Base-by-base conservation (phyloP, 2,113 vertebrate genomes). In the Percina caprodes region DNA sequence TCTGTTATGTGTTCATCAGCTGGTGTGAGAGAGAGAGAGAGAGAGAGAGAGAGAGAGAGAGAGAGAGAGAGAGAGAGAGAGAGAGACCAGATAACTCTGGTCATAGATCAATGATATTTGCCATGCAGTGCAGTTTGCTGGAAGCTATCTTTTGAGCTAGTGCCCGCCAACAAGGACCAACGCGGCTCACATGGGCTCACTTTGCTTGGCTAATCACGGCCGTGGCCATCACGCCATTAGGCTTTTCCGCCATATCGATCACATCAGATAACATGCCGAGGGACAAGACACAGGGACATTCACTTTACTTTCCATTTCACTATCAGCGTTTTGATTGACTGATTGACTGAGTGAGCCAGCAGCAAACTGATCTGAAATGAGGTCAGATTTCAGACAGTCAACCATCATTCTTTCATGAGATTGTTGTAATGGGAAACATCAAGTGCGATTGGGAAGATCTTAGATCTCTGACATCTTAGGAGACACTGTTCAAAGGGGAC, bases 151-250 rank as follows among this genome's bases (percentile, higher is more conserved):
- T 79, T 78, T 75, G 66, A 94, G 90, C 77, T 84, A 68, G 72
- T 81, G 80, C 55, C 49, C 72, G 85, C 79, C 74, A 55, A 74
- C 45, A 52, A 33, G 19, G 88, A 60, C 71, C 82, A 80, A 91
- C 69, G 26, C 67, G 68, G 69, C 75, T 77, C 82, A 75, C 85
- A 33, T 74, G 85, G 86, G 77, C 89, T 92, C 84, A 83, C 87
- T 84, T 87, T 86, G 82, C 86, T 78, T 71, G 6, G 83, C 81
- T 90, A 80, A 92, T 90, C 87, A 91, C 66, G 49, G 62, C 82
- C 70, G 23, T 49, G 74, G 79, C 77, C 87, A 72, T 46, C 55
- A 48, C 62, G 61, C 86, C 80, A 90, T 85, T 74, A 82, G 82
- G 73, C 86, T 74, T 77, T 61, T 84, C 69, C 83, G 85, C 79